These are phyloP conservation scores for Lithophane ornitopus DNA, from an alignment of 2,888 invertebrate genomes.

Conservation along the genomic window DNA sequence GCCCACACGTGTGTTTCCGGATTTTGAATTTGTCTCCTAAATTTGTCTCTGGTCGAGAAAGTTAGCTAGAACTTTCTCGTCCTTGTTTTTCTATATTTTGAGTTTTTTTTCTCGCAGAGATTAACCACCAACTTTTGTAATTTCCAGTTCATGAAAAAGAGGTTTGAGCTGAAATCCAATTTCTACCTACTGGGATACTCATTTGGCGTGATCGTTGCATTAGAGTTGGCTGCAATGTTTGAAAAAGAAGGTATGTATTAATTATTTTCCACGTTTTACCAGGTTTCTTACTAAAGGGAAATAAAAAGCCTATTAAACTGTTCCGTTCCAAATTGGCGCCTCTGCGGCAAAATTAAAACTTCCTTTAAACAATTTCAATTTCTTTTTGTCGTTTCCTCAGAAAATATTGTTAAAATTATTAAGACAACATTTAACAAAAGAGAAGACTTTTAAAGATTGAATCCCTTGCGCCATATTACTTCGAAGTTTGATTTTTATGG, in stretches of 20 bases:
- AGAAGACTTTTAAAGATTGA: conserved; percentile 42
- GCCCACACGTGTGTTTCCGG: no score
- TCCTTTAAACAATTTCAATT: conserved; percentile 29
- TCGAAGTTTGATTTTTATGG: conserved; percentile 58
- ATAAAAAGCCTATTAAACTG: conserved; percentile 12
- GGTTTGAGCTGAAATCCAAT: conserved; percentile 66
- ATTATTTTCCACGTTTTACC: background rate
- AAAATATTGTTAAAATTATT: conserved; percentile 35
- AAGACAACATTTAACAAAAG: conserved; percentile 39
- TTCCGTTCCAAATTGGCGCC: conserved; percentile 1
- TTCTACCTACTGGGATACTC: conserved; percentile 77
- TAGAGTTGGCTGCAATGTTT: conserved; percentile 77
- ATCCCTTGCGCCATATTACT: conserved; percentile 59
- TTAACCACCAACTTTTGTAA: background rate
- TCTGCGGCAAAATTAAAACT: conserved; percentile 29
- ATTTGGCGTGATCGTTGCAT: conserved; percentile 76
- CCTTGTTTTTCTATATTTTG: no score
- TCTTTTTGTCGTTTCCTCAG: conserved; percentile 10
- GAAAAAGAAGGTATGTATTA: conserved; percentile 78
- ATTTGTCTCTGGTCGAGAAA: no score
- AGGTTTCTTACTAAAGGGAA: background rate
- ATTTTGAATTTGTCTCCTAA: no score
- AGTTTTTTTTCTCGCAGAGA: no score
- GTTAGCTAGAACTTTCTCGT: no score
- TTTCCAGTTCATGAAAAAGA: conserved; percentile 69